These are phyloP conservation scores for Synanthedon vespiformis DNA, from an alignment of 2,888 invertebrate species.

Conservation along the genomic window DNA sequence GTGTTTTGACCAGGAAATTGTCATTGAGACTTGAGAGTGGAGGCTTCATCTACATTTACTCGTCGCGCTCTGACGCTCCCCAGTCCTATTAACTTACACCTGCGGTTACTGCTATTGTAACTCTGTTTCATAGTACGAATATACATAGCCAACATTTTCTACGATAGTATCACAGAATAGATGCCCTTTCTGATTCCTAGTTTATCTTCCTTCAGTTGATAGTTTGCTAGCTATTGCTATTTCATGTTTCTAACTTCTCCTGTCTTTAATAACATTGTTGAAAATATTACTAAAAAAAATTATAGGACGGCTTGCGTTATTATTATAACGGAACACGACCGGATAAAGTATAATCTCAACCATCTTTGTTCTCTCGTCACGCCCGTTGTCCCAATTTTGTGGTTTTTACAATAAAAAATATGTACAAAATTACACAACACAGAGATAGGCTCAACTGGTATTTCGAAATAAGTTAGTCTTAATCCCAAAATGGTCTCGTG, in stretches of 20 bases:
- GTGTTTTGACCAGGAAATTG: constrained; percentile 19
- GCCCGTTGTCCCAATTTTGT: constrained; percentile 34
- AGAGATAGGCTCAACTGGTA: constrained; percentile 19
- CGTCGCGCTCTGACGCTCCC: constrained; percentile 5
- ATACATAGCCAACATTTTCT: no score
- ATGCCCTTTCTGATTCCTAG: no score
- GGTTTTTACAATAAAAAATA: constrained; percentile 23
- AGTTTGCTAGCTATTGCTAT: no score
- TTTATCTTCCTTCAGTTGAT: no score
- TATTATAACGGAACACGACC: neutral
- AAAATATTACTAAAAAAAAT: no score
- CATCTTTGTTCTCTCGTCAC: constrained; percentile 36
- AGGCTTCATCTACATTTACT: constrained; percentile 10
- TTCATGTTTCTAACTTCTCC: no score
- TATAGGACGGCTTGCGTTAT: no score
- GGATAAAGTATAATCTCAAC: neutral
- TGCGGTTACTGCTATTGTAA: constrained; percentile 13
- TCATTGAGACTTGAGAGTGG: constrained; percentile 16
- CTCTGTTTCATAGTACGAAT: neutral
- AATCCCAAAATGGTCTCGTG: neutral
- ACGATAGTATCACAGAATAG: no score
- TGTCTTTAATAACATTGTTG: no score
- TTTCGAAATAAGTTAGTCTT: constrained; percentile 15
- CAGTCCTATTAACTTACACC: constrained; percentile 16
- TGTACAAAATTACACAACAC: constrained; percentile 15